Evolutionary conservation across 2,113 vertebrate genomes (phyloP).

Genomic region (Cheilinus undulatus): DNA sequence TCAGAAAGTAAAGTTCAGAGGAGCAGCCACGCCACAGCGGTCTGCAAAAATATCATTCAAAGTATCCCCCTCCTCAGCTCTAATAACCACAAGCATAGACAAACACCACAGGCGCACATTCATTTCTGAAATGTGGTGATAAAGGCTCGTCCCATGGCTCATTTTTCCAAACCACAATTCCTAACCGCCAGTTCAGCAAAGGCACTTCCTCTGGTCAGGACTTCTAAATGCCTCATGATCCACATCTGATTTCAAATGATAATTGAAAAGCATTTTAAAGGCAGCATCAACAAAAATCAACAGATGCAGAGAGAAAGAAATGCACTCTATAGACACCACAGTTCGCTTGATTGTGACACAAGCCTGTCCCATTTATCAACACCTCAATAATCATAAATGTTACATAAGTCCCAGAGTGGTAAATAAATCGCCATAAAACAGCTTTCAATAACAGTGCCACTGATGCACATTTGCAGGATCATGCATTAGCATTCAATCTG

Average conservation of each 20-base stretch:
- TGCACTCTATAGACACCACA: background rate
- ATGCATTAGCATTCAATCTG: constrained; percentile 30
- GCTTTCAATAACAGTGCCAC: constrained; percentile 11
- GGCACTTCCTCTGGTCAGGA: constrained; percentile 40
- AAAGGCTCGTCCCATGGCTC: constrained; percentile 6
- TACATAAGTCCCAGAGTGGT: background rate
- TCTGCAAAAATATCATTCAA: constrained; percentile 57
- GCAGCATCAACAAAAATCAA: constrained; percentile 6
- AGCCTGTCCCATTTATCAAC: too few species aligned
- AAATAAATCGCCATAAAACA: constrained; percentile 9
- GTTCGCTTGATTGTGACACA: background rate
- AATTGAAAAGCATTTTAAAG: background rate
- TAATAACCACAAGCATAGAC: constrained; percentile 26
- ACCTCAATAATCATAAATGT: too few species aligned
- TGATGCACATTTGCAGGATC: background rate
- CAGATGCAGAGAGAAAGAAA: constrained; percentile 1
- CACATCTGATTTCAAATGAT: constrained; percentile 8
- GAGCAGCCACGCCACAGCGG: constrained; percentile 66
- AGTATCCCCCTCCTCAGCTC: constrained; percentile 56
- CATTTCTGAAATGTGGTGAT: constrained; percentile 14
- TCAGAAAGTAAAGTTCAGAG: constrained; percentile 57
- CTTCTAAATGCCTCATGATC: constrained; percentile 27
- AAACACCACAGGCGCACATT: background rate
- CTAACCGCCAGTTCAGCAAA: constrained; percentile 28
- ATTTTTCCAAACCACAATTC: constrained; percentile 29